Evolutionary conservation across 2,113 vertebrate genomes (phyloP).

Genomic region (Serranochromis macrocephalus): DNA sequence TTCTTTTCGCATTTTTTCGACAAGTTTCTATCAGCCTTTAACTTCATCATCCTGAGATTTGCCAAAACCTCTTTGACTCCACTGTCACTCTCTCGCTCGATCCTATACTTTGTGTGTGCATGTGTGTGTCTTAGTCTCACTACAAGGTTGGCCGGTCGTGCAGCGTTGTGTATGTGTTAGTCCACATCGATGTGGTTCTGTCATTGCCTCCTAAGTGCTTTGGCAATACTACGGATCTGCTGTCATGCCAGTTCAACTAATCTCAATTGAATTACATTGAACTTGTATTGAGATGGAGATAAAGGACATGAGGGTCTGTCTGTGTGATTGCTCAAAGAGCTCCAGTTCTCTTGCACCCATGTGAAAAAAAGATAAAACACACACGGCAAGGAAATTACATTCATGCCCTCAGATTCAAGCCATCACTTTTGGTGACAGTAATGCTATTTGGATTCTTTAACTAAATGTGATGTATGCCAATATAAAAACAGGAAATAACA

Average conservation of each 20-base stretch:
- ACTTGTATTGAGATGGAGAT: constrained; percentile 58
- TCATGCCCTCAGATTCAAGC: neutral
- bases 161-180: constrained; percentile 56
- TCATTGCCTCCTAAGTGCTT: constrained; percentile 76
- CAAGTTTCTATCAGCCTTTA: constrained; percentile 26
- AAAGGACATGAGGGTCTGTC: constrained; percentile 50
- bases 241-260: constrained; percentile 72
- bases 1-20: constrained; percentile 3
- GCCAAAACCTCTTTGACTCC: neutral
- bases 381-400: neutral
- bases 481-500: neutral
- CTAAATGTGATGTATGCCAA: neutral
- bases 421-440: neutral
- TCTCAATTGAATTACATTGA: constrained; percentile 73
- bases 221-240: constrained; percentile 71
- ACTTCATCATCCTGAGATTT: constrained; percentile 22
- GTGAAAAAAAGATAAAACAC: neutral
- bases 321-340: constrained; percentile 37
- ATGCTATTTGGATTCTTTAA: neutral
- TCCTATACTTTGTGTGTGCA: neutral
- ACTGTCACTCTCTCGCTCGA: neutral
- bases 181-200: constrained; percentile 59
- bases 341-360: neutral
- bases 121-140: neutral
- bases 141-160: constrained; percentile 20